A percentile compares a stretch with the other conserved stretches of the same genome.
phyloP scores from a whole-genome alignment of 2,113 vertebrate genomes.

The Esox niger region DNA sequence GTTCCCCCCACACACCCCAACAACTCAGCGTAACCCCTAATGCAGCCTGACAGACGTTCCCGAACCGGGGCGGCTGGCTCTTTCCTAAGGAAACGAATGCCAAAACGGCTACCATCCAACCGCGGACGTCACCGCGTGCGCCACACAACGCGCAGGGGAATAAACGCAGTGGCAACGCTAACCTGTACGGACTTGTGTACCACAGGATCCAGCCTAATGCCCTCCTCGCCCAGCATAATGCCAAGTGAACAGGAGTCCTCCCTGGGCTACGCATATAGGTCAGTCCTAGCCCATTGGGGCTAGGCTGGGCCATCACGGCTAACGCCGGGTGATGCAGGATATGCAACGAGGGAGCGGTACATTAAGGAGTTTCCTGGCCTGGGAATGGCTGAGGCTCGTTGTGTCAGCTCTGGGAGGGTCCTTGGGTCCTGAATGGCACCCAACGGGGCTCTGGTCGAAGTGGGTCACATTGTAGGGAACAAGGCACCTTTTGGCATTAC shows the following conservation, averaged over 20 bases:
- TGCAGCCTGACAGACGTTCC: conserved; percentile 40
- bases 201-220: conserved; percentile 38
- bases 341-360: background rate
- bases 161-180: conserved; percentile 16
- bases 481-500: too few species aligned
- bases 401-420: background rate
- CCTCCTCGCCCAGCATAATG: conserved; percentile 35
- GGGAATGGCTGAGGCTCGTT: background rate
- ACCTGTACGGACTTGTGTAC: conserved; percentile 35
- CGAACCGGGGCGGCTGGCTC: conserved; percentile 31
- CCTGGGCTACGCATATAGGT: conserved; percentile 46
- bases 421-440: too few species aligned
- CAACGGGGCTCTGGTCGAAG: too few species aligned
- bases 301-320: background rate
- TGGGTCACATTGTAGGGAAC: too few species aligned
- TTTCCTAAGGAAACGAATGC: conserved; percentile 51
- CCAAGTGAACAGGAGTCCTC: conserved; percentile 29
- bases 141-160: background rate
- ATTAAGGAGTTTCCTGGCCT: background rate
- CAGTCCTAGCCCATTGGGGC: conserved; percentile 1
- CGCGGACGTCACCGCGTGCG: background rate
- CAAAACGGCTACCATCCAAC: conserved; percentile 33
- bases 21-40: conserved; percentile 16
- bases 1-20: background rate
- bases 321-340: background rate